Percentiles rank a stretch among this genome's conserved stretches.
These are phyloP conservation scores for Cladopsammia gracilis DNA, from an alignment of 64 coral and sea anemone genomes.

Conservation along the genomic window DNA sequence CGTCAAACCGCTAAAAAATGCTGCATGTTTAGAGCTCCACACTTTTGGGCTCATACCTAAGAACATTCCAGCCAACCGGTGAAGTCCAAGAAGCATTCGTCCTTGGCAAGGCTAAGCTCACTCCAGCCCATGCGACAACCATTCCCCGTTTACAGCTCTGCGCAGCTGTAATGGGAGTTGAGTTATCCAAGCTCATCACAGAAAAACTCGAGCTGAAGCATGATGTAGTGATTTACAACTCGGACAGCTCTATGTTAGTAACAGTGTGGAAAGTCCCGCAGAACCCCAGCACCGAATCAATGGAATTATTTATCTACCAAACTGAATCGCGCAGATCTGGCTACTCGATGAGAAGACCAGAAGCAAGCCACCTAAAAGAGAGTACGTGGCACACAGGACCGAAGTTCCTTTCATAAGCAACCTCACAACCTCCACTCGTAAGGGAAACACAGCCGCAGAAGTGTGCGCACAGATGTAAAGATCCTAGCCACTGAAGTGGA, in stretches of 20 bases:
- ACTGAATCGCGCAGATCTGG: slow-evolving; percentile 46
- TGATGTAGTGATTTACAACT: neutral
- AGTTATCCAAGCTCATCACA: neutral
- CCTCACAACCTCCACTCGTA: neutral
- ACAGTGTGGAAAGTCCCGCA: slow-evolving; percentile 22
- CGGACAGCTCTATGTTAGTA: slow-evolving; percentile 10
- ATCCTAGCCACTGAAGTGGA: slow-evolving; percentile 20
- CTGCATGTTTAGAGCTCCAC: neutral
- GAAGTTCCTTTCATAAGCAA: slow-evolving; percentile 31
- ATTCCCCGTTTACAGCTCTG: slow-evolving; percentile 7
- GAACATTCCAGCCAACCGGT: neutral
- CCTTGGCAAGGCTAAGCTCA: neutral
- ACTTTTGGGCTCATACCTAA: neutral
- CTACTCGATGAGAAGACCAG: slow-evolving; percentile 17
- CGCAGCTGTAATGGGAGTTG: slow-evolving; percentile 12
- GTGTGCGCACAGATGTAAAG: neutral
- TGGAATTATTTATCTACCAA: slow-evolving; percentile 45
- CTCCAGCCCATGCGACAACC: neutral
- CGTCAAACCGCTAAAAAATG: no score
- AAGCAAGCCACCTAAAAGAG: slow-evolving; percentile 8
- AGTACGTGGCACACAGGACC: slow-evolving; percentile 49
- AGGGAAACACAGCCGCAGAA: neutral
- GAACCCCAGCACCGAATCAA: slow-evolving; percentile 37
- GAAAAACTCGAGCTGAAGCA: neutral
- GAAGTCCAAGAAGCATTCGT: slow-evolving; percentile 7